These are phyloP conservation scores for Eurystomus glaucurus DNA, from an alignment of 2,797 vertebrate genomes.

Conservation along the genomic window DNA sequence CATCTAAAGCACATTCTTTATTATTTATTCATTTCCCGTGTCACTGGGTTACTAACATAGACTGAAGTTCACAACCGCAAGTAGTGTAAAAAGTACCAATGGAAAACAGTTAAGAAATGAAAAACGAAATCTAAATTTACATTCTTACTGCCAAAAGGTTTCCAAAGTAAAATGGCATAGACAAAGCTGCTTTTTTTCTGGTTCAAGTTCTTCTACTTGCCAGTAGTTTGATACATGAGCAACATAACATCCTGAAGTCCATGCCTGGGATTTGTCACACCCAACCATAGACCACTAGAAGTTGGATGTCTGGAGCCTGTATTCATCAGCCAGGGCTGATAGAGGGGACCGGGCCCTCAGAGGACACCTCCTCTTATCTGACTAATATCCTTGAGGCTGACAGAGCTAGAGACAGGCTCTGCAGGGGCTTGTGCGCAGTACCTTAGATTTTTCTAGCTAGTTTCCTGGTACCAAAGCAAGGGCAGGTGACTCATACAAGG, in stretches of 20 bases:
- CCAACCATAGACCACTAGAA: rapidly evolving
- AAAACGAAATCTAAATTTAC: background rate
- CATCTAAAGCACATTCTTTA: background rate
- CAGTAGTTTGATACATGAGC: background rate
- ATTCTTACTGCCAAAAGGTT: background rate
- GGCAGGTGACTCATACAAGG: background rate
- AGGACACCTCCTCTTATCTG: background rate
- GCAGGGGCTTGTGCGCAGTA: rapidly evolving
- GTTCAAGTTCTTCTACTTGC: background rate
- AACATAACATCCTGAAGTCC: rapidly evolving
- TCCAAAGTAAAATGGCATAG: background rate
- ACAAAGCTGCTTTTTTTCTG: background rate
- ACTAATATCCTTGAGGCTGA: background rate
- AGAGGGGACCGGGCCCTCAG: background rate
- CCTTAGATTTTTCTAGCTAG: background rate
- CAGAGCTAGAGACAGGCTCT: rapidly evolving
- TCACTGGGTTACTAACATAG: background rate
- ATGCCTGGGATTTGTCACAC: rapidly evolving
- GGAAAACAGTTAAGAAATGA: background rate
- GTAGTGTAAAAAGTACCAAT: background rate
- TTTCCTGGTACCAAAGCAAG: background rate
- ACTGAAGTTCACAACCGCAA: background rate
- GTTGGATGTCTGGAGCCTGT: background rate
- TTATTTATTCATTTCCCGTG: background rate
- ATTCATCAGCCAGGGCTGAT: rapidly evolving